A percentile compares a stretch with the other conserved stretches of the same genome.
These are phyloP conservation scores for Discoglossus pictus DNA, from an alignment of 2,797 vertebrate species.

Conservation along the genomic window DNA sequence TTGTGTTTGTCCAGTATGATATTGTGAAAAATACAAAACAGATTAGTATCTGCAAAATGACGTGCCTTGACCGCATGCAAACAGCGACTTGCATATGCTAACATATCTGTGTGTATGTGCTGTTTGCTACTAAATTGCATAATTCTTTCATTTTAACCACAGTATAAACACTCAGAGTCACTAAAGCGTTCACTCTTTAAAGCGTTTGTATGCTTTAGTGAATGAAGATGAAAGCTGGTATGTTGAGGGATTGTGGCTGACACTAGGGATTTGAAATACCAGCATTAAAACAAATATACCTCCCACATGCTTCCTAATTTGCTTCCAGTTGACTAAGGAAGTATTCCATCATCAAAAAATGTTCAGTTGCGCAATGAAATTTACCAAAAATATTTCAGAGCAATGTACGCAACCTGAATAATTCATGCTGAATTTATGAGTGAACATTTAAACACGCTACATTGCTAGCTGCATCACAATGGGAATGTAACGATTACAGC, in stretches of 20 bases:
- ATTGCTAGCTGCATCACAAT: background rate
- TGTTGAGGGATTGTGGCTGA: conserved; percentile 1
- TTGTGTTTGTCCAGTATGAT: too few relatives aligned
- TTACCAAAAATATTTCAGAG: too few relatives aligned
- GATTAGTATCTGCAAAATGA: too few relatives aligned
- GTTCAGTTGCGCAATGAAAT: too few relatives aligned
- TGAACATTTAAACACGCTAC: background rate
- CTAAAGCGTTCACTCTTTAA: background rate
- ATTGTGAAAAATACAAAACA: too few relatives aligned
- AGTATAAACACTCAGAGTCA: background rate
- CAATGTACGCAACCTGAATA: too few relatives aligned
- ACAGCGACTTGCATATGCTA: too few relatives aligned
- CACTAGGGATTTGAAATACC: background rate
- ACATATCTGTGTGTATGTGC: too few relatives aligned
- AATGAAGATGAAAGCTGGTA: background rate
- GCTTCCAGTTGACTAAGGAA: conserved; percentile 1
- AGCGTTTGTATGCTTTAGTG: background rate
- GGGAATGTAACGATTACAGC: background rate
- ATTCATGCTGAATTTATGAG: conserved; percentile 1
- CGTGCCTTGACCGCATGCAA: too few relatives aligned
- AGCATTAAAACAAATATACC: conserved; percentile 17
- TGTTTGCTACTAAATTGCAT: too few relatives aligned
- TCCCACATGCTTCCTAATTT: background rate
- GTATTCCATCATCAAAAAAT: too few relatives aligned
- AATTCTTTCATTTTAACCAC: too few relatives aligned